phyloP scores from a whole-genome alignment of 2,113 vertebrate species.

The Vireo altiloquus region DNA sequence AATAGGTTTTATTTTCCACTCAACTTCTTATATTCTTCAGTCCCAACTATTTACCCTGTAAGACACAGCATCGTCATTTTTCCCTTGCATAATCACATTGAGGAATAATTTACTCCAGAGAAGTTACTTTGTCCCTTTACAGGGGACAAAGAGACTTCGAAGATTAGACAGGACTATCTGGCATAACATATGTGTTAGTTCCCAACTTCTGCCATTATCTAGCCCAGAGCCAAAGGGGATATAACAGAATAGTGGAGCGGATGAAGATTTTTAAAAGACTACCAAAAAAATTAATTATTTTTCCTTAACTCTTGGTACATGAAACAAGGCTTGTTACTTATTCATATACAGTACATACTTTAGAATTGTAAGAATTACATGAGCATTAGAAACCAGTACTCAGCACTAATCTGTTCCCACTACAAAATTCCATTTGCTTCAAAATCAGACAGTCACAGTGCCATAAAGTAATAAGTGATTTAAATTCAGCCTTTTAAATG shows the following conservation, averaged over 20 bases:
- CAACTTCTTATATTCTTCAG: not conserved
- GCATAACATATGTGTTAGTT: not conserved
- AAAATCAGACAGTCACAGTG: not conserved
- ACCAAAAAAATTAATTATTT: not conserved
- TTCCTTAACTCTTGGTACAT: not conserved
- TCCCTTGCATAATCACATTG: not conserved
- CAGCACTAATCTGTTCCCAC: not conserved
- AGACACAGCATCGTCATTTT: not conserved
- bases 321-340: not conserved
- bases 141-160: not conserved
- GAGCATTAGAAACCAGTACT: not conserved
- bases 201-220: not conserved
- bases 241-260: not conserved
- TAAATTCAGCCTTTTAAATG: not conserved
- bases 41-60: not conserved
- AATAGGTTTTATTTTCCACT: not conserved
- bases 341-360: not conserved
- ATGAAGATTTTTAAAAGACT: not conserved
- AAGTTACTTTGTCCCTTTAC: not conserved
- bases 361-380: not conserved
- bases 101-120: not conserved
- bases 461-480: not conserved
- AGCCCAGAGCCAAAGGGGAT: not conserved
- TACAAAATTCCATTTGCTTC: not conserved
- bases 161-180: not conserved